Conservation (phyloP, 1,140 invertebrate genomes). For the Periplaneta americana region DNA sequence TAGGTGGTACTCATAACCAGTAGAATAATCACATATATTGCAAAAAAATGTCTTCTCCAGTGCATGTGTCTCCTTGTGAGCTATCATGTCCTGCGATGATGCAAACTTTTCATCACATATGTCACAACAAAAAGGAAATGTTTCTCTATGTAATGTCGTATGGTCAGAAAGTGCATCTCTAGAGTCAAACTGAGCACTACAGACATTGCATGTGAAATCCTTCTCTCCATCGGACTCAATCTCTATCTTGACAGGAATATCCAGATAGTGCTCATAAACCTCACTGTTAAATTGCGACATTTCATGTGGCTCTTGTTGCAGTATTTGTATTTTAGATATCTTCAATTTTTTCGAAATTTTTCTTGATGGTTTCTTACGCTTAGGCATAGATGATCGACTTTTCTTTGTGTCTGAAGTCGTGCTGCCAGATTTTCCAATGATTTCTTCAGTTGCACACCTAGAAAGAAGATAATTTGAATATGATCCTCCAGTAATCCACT, state of each 20-base stretch:
- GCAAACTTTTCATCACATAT: constrained; percentile 31
- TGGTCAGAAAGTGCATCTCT: background rate
- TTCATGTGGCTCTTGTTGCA: background rate
- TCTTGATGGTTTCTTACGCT: background rate
- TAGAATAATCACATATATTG: constrained; percentile 38
- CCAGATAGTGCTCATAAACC: background rate
- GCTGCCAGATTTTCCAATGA: background rate
- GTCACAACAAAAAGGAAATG: constrained; percentile 4
- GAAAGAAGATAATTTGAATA: background rate
- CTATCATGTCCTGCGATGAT: constrained; percentile 36
- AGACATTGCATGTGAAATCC: background rate
- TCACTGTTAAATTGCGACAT: background rate
- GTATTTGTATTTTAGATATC: background rate
- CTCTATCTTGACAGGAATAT: constrained; percentile 36
- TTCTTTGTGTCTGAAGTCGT: too few relatives aligned
- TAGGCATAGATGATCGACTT: background rate
- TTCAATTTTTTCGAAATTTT: background rate
- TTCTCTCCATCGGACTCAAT: constrained; percentile 37
- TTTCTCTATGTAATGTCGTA: background rate
- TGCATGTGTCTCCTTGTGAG: constrained; percentile 35
- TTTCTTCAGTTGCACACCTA: background rate
- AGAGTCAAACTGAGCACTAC: background rate
- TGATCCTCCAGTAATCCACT: background rate
- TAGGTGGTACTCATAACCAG: constrained; percentile 34
- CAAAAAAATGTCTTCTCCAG: constrained; percentile 35